Evolutionary conservation across 2,797 vertebrate species (phyloP), one percentile per base, ranked within the genome.

Genomic region (Betta splendens): DNA sequence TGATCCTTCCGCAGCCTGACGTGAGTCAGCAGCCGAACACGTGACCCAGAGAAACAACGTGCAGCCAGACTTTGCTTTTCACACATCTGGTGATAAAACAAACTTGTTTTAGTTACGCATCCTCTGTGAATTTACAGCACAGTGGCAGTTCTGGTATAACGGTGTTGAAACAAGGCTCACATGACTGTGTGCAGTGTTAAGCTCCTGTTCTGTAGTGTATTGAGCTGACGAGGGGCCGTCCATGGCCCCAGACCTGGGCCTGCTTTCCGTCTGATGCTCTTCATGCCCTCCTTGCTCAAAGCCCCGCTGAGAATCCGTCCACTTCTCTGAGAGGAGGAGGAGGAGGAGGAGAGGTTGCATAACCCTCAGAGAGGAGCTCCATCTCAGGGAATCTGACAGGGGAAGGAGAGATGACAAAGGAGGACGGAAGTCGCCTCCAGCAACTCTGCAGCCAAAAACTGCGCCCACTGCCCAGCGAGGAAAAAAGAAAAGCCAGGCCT

Each of bases 391-490:
- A 74, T 65, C 65, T 82, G 83, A 89, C 83, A 79, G 55, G 65
- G 47, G 68, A 78, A 72, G 47, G 44, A 53, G 57, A 69, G 69
- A 78, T 75, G 83, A 89, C 84, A 85, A 80, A 79, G 80, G 72
- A 85, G 73, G 75, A 83, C 54, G 71, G 83, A 78, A 77, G 77
- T 77, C 36, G 84, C 87, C 84, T 83, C 72, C 58, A 65, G 80
- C 60, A 29, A 18, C 50, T 51, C 20, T 25, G 23, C 1, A 12
- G 64, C 69, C 74, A 76, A 69, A 81, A 64, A 52, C 61, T 39
- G 38, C 56, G 20, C 79, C 81, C 73, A 81, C 77, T 21, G 35
- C 61, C 54, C 26, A 1, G 26, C 3, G 33, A 25, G 43, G 53
- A 47, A 23, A 18, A n/a, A 33, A 9, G 12, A 44, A 4, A 12